These are phyloP conservation scores for Dynastes grantii DNA, from an alignment of 2,888 invertebrate species.

Conservation along the genomic window DNA sequence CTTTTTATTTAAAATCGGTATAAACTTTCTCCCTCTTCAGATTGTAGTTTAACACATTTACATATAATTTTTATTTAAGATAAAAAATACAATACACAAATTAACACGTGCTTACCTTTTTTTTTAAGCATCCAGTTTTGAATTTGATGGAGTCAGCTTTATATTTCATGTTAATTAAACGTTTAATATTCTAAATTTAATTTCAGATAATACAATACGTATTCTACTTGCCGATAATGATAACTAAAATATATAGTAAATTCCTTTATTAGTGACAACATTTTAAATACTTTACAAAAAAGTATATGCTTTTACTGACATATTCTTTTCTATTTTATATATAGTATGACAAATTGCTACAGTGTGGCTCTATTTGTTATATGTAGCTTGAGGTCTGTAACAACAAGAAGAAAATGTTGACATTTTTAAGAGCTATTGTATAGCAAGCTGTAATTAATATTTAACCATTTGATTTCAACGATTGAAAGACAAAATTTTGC, in stretches of 20 bases:
- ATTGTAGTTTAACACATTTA: no score
- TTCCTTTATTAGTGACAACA: conserved; percentile 17
- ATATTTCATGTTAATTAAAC: no score
- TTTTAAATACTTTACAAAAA: conserved; percentile 27
- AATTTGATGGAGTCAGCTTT: no score
- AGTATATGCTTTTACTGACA: conserved; percentile 18
- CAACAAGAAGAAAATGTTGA: background rate
- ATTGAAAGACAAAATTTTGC: background rate
- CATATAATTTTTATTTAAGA: no score
- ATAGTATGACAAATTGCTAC: conserved; percentile 23
- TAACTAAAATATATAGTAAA: conserved; percentile 15
- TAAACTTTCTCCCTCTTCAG: no score
- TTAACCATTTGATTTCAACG: background rate
- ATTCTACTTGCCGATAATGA: background rate
- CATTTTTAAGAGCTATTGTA: background rate
- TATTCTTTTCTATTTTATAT: background rate
- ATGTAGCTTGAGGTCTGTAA: conserved; percentile 31
- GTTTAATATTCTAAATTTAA: no score
- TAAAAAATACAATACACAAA: no score
- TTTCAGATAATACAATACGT: no score
- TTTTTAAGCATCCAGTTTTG: no score
- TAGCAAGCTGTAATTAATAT: background rate
- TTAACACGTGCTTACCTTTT: no score
- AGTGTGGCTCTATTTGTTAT: conserved; percentile 23
- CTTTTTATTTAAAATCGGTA: no score